These are phyloP conservation scores for Clarias magur DNA, from an alignment of 2,113 vertebrate species.

Conservation along the genomic window DNA sequence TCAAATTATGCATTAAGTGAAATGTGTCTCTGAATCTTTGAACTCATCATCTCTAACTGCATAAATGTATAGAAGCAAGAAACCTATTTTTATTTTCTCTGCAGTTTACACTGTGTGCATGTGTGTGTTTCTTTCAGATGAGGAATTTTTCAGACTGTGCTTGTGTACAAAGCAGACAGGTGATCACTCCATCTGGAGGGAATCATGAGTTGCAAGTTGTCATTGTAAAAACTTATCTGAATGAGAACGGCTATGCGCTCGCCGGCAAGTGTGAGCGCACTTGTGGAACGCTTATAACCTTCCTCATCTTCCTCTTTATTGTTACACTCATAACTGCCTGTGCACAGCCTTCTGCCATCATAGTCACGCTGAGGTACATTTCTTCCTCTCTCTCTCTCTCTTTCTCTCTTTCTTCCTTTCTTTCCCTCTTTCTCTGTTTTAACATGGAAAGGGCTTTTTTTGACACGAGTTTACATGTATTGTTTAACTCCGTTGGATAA, in stretches of 20 bases:
- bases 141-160: conserved; percentile 96
- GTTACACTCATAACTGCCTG: conserved; percentile 98
- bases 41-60: background rate
- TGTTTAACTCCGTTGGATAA: background rate
- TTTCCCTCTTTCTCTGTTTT: background rate
- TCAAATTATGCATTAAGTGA: background rate
- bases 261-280: conserved; percentile 92
- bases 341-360: conserved; percentile 96
- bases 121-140: conserved; percentile 69
- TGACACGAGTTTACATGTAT: no score
- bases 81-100: background rate
- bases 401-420: no score
- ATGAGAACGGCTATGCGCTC: conserved; percentile 91
- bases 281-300: conserved; percentile 95
- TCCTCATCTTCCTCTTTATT: conserved; percentile 97
- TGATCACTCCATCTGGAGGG: conserved; percentile 87
- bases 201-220: conserved; percentile 91
- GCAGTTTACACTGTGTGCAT: background rate
- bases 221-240: conserved; percentile 96
- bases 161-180: conserved; percentile 96
- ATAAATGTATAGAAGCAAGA: background rate
- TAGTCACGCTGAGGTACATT: conserved; percentile 93
- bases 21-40: background rate
- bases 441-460: background rate
- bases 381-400: background rate